Evolutionary conservation across 2,888 invertebrate species (phyloP), one percentile per base, ranked within the genome.

Genomic region (Epirrhoe tristata): DNA sequence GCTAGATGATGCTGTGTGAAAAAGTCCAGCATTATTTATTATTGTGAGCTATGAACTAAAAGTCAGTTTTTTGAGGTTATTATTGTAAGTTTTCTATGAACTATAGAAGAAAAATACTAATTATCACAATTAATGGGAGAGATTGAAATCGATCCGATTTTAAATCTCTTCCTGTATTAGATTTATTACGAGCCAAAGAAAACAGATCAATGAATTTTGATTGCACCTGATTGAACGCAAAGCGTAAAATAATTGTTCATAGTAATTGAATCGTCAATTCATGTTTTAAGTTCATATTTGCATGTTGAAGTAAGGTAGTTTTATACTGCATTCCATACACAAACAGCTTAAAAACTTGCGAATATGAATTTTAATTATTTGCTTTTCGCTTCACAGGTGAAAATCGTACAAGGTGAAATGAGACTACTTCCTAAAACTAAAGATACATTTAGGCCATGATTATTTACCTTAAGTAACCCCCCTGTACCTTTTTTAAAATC

Each of bases 131-230:
- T 52, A n/a, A 31, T 31, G 5, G 5, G 31, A 31, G 12, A 31
- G n/a, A 46, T 32, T 14, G 14, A 14, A 14, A 46, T 6, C 43
- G 43, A 46, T 46, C 8, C 10, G 39, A 12, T 43, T 34, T 43
- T 43, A 12, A 48, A 14, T 48, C 6, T 16, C 7, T 46, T 46
- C 6, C 14, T 14, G 48, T 16, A 14, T 48, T n/a, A n/a, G 2
- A 7, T 14, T 43, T 46, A 24, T 34, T 50, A 24, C n/a, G 48
- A 61, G 24, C 61, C 61, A 61, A 61, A 61, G 61, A 61, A 55
- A 52, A 1, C 52, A 24, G 24, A 51, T 24, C 17, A 10, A 24
- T 51, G 31, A 10, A 46, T 46, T 46, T 3, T n/a, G 0, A 24
- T 24, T 24, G 24, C 24, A 39, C 39, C 39, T 8, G 39, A 39